Percentiles rank a stretch among this genome's conserved stretches.
These are phyloP conservation scores for Melitaea athalia DNA, from an alignment of 2,888 invertebrate genomes.

Conservation along the genomic window DNA sequence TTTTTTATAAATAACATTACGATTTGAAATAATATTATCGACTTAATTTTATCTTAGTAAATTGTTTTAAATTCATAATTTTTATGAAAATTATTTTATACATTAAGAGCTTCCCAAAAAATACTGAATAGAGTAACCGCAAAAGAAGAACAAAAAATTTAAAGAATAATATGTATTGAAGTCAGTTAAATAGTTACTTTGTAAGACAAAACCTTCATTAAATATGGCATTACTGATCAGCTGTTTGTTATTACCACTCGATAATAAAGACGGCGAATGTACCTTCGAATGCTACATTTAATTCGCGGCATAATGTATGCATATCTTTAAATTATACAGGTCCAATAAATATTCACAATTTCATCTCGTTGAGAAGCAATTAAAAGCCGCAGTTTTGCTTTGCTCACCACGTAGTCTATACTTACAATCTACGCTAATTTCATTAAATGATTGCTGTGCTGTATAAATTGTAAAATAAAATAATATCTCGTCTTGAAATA, in stretches of 20 bases:
- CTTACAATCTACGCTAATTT: constrained; percentile 3
- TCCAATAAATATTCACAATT: constrained; percentile 47
- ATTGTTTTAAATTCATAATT: too few species aligned
- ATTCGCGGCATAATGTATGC: constrained; percentile 52
- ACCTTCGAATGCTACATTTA: constrained; percentile 48
- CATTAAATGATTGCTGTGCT: background rate
- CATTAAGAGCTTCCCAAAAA: too few species aligned
- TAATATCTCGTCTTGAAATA: background rate
- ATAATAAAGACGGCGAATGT: constrained; percentile 31
- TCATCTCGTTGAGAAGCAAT: constrained; percentile 45
- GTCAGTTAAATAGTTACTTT: background rate
- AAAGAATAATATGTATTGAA: too few species aligned
- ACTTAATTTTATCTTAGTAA: too few species aligned
- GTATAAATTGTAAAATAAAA: background rate
- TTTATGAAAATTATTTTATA: too few species aligned
- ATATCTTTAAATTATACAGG: constrained; percentile 48
- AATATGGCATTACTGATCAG: constrained; percentile 22
- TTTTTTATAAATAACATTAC: too few species aligned
- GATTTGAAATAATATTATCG: too few species aligned
- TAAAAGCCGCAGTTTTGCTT: constrained; percentile 38
- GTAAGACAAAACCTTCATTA: constrained; percentile 1
- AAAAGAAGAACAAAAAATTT: too few species aligned
- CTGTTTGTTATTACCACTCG: constrained; percentile 24
- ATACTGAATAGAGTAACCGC: too few species aligned
- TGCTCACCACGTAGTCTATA: background rate